Conservation (phyloP, 2,113 vertebrate species). For the Cryptomyrus ogoouensis region DNA sequence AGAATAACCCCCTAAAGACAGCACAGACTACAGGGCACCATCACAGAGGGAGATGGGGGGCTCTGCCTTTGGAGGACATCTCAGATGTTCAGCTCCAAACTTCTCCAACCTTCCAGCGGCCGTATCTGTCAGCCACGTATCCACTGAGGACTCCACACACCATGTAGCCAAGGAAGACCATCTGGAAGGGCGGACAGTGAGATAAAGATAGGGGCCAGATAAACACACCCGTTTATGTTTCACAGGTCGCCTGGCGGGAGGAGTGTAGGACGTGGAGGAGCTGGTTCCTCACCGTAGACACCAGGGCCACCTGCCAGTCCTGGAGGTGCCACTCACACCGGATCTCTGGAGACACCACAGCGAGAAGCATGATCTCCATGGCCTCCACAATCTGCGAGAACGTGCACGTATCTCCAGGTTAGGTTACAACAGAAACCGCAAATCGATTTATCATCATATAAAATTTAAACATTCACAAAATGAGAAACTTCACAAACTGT, state of each 20-base stretch:
- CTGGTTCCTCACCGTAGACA: constrained; percentile 79
- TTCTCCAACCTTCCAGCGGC: constrained; percentile 83
- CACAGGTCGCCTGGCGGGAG: background rate
- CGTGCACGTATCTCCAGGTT: constrained; percentile 20
- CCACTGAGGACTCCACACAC: constrained; percentile 77
- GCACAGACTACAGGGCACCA: background rate
- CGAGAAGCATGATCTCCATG: constrained; percentile 96
- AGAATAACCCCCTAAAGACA: background rate
- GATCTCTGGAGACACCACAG: constrained; percentile 82
- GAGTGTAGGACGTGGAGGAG: background rate
- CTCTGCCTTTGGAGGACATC: background rate
- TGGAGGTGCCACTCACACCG: constrained; percentile 85
- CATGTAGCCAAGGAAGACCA: constrained; percentile 96
- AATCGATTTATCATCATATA: background rate
- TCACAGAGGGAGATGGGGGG: background rate
- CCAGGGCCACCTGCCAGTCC: constrained; percentile 90
- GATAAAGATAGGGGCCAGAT: constrained; percentile 17
- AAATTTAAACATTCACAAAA: background rate
- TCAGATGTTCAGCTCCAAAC: background rate
- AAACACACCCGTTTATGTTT: background rate
- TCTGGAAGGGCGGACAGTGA: constrained; percentile 55
- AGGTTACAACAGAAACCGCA: background rate
- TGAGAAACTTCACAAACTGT: background rate
- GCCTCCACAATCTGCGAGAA: constrained; percentile 76
- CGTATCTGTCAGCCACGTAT: constrained; percentile 78